A percentile compares a stretch with the other conserved stretches of the same genome.
Conservation (phyloP, 2,797 vertebrate genomes). For the Benthosema pterotum region DNA sequence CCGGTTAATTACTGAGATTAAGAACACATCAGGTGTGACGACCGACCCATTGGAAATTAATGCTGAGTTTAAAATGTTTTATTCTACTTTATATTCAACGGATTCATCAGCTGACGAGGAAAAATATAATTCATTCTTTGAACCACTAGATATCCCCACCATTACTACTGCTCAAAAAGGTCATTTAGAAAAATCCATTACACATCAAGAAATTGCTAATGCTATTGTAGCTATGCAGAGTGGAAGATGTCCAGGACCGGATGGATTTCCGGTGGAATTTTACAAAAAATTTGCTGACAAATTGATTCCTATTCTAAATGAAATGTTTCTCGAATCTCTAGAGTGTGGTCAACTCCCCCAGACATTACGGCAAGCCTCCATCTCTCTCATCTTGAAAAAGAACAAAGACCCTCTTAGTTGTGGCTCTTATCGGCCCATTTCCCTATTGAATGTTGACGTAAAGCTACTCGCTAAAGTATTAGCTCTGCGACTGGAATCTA, state of each 20-base stretch:
- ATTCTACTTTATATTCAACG: background rate
- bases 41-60: slow-evolving; percentile 1
- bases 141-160: no score
- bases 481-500: no score
- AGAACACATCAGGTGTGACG: background rate
- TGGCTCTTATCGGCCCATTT: no score
- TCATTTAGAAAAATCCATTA: no score
- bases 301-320: background rate
- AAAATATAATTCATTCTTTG: no score
- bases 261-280: no score
- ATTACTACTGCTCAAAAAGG: no score
- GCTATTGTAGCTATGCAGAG: no score
- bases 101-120: background rate
- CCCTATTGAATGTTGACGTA: no score
- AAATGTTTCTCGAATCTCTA: background rate
- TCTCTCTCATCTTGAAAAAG: slow-evolving; percentile 13
- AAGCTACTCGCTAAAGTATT: no score
- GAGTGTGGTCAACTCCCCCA: background rate
- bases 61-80: slow-evolving; percentile 4
- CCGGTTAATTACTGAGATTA: slow-evolving; percentile 1
- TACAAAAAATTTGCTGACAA: slow-evolving; percentile 1
- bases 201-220: no score
- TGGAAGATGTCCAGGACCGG: no score
- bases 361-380: slow-evolving; percentile 1
- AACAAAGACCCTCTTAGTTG: background rate